These are phyloP conservation scores for Hippoglossus hippoglossus DNA, from an alignment of 2,797 vertebrate genomes.

Conservation along the genomic window DNA sequence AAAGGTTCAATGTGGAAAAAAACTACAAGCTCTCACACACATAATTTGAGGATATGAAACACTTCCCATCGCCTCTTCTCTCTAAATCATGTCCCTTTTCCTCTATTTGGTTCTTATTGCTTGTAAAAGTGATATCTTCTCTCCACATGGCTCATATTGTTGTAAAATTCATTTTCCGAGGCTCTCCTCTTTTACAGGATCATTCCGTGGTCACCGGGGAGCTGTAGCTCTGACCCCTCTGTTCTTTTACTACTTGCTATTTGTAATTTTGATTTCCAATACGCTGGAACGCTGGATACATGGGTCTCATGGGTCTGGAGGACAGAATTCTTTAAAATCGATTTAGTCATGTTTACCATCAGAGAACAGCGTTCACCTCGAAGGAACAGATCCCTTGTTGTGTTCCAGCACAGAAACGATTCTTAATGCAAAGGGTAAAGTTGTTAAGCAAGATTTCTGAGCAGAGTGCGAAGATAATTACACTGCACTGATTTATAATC, in stretches of 20 bases:
- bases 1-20: background rate
- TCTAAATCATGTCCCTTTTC: background rate
- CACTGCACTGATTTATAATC: background rate
- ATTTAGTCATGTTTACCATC: background rate
- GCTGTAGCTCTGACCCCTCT: background rate
- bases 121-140: constrained; percentile 10
- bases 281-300: background rate
- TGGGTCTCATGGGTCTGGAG: too few relatives aligned
- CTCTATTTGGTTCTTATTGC: background rate
- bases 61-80: background rate
- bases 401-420: background rate
- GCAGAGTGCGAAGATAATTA: background rate
- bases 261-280: background rate
- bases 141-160: background rate
- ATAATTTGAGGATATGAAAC: background rate
- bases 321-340: background rate
- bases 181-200: background rate
- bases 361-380: background rate
- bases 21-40: background rate
- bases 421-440: background rate
- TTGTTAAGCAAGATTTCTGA: too few relatives aligned
- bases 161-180: background rate
- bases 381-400: background rate
- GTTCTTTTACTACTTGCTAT: background rate
- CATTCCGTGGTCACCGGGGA: background rate